phyloP scores from a whole-genome alignment of 1,140 invertebrate species.

The Ooceraea biroi region DNA sequence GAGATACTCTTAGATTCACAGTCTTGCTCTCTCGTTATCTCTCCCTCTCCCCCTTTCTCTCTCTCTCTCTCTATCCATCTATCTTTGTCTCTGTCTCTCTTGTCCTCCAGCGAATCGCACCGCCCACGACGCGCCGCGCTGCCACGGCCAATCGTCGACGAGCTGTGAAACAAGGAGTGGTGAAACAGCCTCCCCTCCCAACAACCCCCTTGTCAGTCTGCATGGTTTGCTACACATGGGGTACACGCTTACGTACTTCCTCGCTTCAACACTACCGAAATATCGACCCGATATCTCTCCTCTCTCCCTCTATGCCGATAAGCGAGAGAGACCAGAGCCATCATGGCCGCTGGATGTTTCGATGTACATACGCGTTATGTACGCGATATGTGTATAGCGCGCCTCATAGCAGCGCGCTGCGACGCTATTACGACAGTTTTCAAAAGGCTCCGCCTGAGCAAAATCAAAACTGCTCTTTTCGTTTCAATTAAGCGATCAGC shows the following conservation, averaged over 20 bases:
- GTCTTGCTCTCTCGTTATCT: neutral
- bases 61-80: constrained; percentile 25
- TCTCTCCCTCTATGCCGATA: constrained; percentile 67
- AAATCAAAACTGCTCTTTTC: constrained; percentile 4
- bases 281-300: constrained; percentile 73
- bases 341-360: constrained; percentile 72
- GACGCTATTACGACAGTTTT: constrained; percentile 1
- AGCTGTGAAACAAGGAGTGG: constrained; percentile 55
- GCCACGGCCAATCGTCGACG: constrained; percentile 60
- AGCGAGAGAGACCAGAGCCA: constrained; percentile 74
- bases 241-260: constrained; percentile 38
- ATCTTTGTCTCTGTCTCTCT: constrained; percentile 25
- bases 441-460: neutral
- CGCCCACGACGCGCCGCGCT: constrained; percentile 22
- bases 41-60: constrained; percentile 16
- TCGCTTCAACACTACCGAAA: constrained; percentile 54
- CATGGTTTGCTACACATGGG: neutral
- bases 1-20: neutral
- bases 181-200: constrained; percentile 26
- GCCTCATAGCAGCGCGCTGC: neutral
- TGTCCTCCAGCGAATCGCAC: constrained; percentile 8
- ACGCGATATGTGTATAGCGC: constrained; percentile 25
- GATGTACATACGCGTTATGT: constrained; percentile 36
- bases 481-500: constrained; percentile 31
- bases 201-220: too few species aligned